These are phyloP conservation scores for Pontoporia blainvillei DNA, from an alignment of 2,113 vertebrate genomes.

Conservation along the genomic window DNA sequence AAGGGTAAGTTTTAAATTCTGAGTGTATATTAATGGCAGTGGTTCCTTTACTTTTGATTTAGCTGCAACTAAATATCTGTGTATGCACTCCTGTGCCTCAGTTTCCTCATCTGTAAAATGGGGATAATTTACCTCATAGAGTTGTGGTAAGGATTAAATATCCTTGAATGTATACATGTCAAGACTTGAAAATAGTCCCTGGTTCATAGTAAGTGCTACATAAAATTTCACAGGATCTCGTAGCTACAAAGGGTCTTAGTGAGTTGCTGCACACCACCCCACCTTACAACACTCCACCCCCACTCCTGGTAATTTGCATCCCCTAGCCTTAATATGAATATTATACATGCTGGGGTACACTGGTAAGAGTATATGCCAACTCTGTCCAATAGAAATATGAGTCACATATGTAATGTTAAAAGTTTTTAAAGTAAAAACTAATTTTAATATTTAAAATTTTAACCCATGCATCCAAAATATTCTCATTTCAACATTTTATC, in stretches of 20 bases:
- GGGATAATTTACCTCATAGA: not conserved
- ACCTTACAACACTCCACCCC: not conserved
- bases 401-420: not conserved
- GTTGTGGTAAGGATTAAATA: not conserved
- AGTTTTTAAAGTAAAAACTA: not conserved
- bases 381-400: not conserved
- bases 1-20: constrained; percentile 2
- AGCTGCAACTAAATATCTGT: not conserved
- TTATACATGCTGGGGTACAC: not conserved
- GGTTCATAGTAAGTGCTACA: not conserved
- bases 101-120: not conserved
- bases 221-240: not conserved
- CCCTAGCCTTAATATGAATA: not conserved
- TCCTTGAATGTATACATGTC: not conserved
- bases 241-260: not conserved
- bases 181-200: not conserved
- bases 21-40: not conserved
- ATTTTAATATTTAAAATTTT: constrained; percentile 7
- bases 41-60: not conserved
- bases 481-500: not conserved
- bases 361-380: not conserved
- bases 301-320: not conserved
- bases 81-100: not conserved
- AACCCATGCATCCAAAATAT: not conserved
- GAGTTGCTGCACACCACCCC: not conserved